Base-by-base conservation (phyloP, 2,888 invertebrate genomes). In the Buathra laborator region DNA sequence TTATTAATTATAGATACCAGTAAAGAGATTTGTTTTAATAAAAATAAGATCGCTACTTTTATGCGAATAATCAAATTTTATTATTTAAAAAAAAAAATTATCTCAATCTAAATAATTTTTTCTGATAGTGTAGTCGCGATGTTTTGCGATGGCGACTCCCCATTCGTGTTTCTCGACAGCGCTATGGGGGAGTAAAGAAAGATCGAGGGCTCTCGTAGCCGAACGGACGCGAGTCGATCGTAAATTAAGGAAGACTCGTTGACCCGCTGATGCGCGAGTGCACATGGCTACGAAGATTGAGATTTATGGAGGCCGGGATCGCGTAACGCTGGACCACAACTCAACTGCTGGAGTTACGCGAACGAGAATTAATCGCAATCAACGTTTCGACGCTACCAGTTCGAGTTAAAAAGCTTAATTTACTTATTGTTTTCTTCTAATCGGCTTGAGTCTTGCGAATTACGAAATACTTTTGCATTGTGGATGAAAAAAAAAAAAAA, bases 221-320 rank as follows among this genome's bases (percentile, higher is more conserved):
- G 62, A 62, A 32, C 62, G 32, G 14, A 29, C 62, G 1, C 62
- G 29, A 24, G 32, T 14, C 62, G 62, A 62, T 62, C 62, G 62
- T 62, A 62, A 62, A 62, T 62, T 62, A 62, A 62, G 29, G 62
- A 62, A 32, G 29, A 62, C 62, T 62, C 62, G 62, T 32, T 62
- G 62, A 62, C 62, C 62, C 62, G 62, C 62, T 62, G 62, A 62
- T 32, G 62, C 62, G 62, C 32, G 62, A 62, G 62, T 62, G 62
- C 62, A 29, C 62, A n/a, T 32, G 14, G 62, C 29, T 62, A 29
- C 62, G 62, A 32, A 62, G 62, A 62, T 62, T 62, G 62, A 62
- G 62, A 62, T 62, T 62, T 62, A 62, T 62, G 62, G 62, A 32
- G 14, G 32, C 62, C 29, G 62, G 29, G 32, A 62, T 62, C 62